Evolutionary conservation across 2,797 vertebrate genomes (phyloP), one percentile per base, ranked within the genome.

Genomic region (Darevskia nairensis): DNA sequence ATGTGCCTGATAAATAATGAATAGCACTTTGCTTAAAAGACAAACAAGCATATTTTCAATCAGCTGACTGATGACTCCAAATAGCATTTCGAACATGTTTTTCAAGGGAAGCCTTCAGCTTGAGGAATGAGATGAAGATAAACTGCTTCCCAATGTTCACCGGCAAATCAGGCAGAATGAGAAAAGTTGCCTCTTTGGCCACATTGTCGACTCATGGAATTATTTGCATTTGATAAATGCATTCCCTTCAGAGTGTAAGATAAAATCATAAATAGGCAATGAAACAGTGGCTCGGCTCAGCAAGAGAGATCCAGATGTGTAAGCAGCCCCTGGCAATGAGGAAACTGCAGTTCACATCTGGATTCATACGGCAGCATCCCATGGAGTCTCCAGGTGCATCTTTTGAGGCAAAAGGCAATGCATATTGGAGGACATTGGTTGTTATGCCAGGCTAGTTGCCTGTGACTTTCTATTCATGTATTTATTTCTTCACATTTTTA

Each of bases 1-100:
- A 79, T 88, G n/a, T 75, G 35, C 59, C 64, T 82, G 76, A 66
- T 81, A 76, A 85, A 88, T 90, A 85, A 88, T 82, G 29, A 82
- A 90, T 80, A 10, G 21, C 23, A 6, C 74, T 87, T 90, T 88
- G 71, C 82, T 50, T 90, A 86, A 64, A 59, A 81, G 91, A 76
- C 50, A 82, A 64, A 27, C 59, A 75, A 82, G 71, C 0, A 19
- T 68, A 1, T 23, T 89, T 84, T 88, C 29, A 86, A 27, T 85
- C 69, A 78, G 32, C 77, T 71, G 81, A 88, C 21, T 74, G 72
- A 86, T 69, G 91, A 21, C n/a, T 88, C 11, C 74, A 80, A 91
- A 82, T 8, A 87, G n/a, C 9, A 80, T 76, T 35, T 81, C 86
- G 44, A 89, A 79, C 82, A 92, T 83, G 32, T 89, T 87, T 88